Conservation (phyloP, 2,797 vertebrate species). For the Natrix natrix region DNA sequence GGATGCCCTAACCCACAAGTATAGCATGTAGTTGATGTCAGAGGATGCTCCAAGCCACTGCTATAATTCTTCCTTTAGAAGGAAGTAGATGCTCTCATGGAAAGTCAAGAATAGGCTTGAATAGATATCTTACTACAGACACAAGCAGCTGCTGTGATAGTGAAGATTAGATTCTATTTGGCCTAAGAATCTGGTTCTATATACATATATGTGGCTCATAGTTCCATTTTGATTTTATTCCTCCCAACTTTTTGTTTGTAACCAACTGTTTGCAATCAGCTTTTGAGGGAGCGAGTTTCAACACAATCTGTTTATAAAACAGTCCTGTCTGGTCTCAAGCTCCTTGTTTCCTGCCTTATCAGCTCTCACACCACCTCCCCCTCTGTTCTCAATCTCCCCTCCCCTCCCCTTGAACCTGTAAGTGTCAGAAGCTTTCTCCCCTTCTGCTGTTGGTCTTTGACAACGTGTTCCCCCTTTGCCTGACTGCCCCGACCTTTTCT, state of each 20-base stretch:
- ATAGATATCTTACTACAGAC: not conserved
- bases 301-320: not conserved
- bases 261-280: not conserved
- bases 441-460: not conserved
- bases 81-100: not conserved
- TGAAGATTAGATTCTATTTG: not conserved
- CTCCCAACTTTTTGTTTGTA: not conserved
- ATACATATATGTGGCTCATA: not conserved
- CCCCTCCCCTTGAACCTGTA: not conserved
- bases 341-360: not conserved
- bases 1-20: not conserved
- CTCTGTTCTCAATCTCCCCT: not conserved
- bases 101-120: not conserved
- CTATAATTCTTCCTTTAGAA: not conserved
- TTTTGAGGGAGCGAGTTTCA: not conserved
- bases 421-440: not conserved
- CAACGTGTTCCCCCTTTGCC: not conserved
- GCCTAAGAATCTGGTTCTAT: not conserved
- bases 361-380: not conserved
- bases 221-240: not conserved
- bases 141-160: not conserved
- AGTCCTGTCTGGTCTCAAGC: not conserved
- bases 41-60: not conserved
- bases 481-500: not conserved
- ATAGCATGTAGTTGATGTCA: not conserved